Evolutionary conservation across 2,797 vertebrate species (phyloP).

Genomic region (Morelia viridis): DNA sequence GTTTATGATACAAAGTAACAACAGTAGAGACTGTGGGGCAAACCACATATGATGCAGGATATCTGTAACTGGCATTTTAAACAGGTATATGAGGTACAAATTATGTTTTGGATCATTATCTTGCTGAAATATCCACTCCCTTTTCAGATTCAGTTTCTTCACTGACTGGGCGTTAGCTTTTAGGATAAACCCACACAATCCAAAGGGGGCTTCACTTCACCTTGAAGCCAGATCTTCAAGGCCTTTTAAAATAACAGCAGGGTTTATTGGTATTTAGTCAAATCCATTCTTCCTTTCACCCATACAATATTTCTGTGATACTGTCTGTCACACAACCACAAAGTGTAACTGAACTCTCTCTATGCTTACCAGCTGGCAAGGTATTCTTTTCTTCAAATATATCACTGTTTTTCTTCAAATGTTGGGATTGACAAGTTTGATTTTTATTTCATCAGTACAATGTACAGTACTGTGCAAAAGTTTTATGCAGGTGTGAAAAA

Average conservation of each 20-base stretch:
- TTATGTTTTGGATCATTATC: background rate
- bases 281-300: background rate
- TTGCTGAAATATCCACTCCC: background rate
- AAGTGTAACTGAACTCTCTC: background rate
- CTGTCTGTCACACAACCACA: background rate
- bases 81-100: background rate
- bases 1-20: background rate
- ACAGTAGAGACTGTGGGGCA: background rate
- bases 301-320: background rate
- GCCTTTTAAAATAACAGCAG: background rate
- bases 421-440: no score
- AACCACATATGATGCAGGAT: background rate
- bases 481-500: no score
- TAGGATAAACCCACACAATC: background rate
- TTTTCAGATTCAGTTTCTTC: background rate
- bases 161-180: background rate
- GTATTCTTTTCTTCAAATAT: background rate
- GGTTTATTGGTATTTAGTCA: background rate
- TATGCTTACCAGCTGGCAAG: background rate
- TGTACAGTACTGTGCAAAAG: no score
- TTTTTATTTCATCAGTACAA: no score
- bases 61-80: background rate
- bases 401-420: no score
- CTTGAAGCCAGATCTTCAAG: background rate
- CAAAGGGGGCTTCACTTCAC: background rate